Percentiles rank a stretch among this genome's conserved stretches.
Evolutionary conservation across 2,113 vertebrate genomes (phyloP).

Genomic region (Tricholaema leucomelas): DNA sequence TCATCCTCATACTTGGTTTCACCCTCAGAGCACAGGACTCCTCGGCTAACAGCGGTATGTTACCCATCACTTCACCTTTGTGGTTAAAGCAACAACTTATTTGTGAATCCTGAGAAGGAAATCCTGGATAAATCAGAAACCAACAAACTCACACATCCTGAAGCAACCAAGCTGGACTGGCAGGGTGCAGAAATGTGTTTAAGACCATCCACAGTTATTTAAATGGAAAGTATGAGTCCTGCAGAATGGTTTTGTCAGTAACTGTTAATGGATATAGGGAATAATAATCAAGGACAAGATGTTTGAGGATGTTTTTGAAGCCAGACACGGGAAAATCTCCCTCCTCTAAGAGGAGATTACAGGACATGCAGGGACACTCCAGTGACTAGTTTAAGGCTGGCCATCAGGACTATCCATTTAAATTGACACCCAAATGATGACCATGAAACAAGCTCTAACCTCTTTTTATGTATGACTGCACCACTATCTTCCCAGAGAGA

Average conservation of each 20-base stretch:
- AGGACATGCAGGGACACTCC: neutral
- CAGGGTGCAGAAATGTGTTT: fast-evolving
- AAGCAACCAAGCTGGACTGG: neutral
- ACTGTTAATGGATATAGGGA: neutral
- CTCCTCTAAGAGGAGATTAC: neutral
- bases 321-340: neutral
- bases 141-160: neutral
- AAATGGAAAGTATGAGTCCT: neutral
- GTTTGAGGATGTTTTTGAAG: neutral
- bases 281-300: neutral
- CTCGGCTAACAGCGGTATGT: neutral
- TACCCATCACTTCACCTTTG: neutral
- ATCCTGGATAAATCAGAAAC: neutral
- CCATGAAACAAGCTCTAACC: neutral
- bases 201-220: neutral
- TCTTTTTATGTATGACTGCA: neutral
- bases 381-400: neutral
- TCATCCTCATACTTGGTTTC: neutral
- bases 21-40: neutral
- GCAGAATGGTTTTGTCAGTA: neutral
- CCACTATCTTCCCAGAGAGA: neutral
- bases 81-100: neutral
- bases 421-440: neutral
- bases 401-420: neutral
- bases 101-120: neutral